phyloP scores from a whole-genome alignment of 2,797 vertebrate genomes.

The Aythya fuligula region DNA sequence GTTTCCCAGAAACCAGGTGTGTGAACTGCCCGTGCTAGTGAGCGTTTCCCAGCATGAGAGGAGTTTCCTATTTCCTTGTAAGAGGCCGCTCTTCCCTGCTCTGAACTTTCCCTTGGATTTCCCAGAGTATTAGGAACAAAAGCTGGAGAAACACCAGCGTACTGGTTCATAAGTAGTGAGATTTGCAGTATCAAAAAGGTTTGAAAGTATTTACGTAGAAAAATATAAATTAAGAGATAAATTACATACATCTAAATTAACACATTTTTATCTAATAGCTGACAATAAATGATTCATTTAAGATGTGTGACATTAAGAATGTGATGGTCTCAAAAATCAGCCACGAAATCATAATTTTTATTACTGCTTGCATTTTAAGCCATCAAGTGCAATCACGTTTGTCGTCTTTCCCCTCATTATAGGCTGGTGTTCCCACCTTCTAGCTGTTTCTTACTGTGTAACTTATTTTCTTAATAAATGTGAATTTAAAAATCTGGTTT shows the following conservation, averaged over 20 bases:
- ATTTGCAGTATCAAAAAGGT: not conserved
- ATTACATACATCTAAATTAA: not conserved
- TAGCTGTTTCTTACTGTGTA: not conserved
- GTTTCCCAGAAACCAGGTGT: not conserved
- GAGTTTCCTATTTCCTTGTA: not conserved
- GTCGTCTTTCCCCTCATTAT: not conserved
- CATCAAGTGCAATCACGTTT: not conserved
- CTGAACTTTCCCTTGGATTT: not conserved
- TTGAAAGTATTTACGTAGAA: not conserved
- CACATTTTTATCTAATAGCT: not conserved
- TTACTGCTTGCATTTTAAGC: not conserved
- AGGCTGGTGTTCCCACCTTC: not conserved
- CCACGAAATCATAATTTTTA: not conserved
- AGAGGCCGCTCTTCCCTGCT: not conserved
- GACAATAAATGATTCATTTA: not conserved
- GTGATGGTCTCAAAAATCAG: not conserved
- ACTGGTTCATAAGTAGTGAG: not conserved
- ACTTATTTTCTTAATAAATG: not conserved
- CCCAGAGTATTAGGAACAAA: not conserved
- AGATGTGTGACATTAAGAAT: not conserved
- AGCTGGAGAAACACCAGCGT: not conserved
- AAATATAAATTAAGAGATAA: not conserved
- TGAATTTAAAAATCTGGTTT: not conserved
- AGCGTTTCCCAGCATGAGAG: not conserved
- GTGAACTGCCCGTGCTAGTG: rapidly evolving